Conservation (phyloP, 2,113 vertebrate species). For the Pitta sordida region DNA sequence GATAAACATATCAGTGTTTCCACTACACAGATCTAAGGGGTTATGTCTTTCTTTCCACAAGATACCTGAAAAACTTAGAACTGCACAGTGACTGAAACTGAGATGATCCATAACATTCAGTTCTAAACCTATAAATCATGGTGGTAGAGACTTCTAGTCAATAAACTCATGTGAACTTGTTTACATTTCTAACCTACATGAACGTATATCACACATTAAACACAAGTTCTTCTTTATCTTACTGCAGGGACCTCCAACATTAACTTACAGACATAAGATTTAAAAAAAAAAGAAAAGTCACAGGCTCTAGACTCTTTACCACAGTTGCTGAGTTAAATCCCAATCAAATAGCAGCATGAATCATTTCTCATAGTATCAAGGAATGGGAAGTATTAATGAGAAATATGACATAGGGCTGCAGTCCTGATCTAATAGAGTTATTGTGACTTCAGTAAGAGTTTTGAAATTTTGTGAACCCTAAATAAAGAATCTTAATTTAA, state of each 20-base stretch:
- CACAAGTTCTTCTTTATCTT: not conserved
- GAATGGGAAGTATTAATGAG: not conserved
- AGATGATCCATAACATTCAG: constrained; percentile 1
- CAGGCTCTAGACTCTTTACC: not conserved
- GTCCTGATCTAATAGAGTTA: not conserved
- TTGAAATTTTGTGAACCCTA: not conserved
- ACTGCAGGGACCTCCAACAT: not conserved
- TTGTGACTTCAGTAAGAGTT: not conserved
- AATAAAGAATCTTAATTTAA: not conserved
- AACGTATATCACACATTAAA: not conserved
- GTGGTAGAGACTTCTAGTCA: not conserved
- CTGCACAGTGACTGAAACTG: not conserved
- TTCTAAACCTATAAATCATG: not conserved
- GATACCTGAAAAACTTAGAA: not conserved
- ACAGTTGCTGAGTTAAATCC: not conserved
- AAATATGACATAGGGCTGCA: not conserved
- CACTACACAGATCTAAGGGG: not conserved
- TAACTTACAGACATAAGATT: not conserved
- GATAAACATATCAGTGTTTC: not conserved
- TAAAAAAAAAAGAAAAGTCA: not conserved
- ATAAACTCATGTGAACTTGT: not conserved
- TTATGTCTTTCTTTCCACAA: not conserved
- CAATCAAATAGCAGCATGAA: not conserved
- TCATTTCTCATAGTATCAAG: not conserved
- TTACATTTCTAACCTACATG: not conserved